phyloP scores from a whole-genome alignment of 2,888 invertebrate genomes.

The Antheraea assamensis region DNA sequence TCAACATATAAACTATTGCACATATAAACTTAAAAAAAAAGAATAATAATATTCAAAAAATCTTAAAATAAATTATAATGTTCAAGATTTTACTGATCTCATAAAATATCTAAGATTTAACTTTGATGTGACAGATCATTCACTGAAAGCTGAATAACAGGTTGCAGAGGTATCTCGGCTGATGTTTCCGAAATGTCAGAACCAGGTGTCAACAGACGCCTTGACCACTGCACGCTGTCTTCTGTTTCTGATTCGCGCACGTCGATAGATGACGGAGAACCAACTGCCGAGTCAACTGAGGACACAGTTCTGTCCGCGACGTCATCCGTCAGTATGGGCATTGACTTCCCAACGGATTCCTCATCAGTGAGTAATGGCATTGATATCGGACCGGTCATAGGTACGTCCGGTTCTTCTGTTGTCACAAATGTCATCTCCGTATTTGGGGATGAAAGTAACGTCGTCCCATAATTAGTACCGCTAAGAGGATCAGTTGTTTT shows the following conservation, averaged over 20 bases:
- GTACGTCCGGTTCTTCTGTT: slow-evolving; percentile 58
- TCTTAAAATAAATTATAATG: slow-evolving; percentile 10
- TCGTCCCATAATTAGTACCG: slow-evolving; percentile 49
- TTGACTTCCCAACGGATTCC: slow-evolving; percentile 62
- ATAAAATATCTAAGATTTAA: slow-evolving; percentile 41
- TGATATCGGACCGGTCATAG: slow-evolving; percentile 68
- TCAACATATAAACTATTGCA: slow-evolving; percentile 61
- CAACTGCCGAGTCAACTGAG: slow-evolving; percentile 55
- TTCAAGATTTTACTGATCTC: slow-evolving; percentile 1
- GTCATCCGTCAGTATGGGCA: slow-evolving; percentile 74
- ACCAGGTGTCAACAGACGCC: slow-evolving; percentile 61
- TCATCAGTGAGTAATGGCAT: slow-evolving; percentile 84
- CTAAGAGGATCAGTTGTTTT: slow-evolving; percentile 69
- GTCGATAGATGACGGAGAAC: slow-evolving; percentile 55
- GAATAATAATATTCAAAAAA: slow-evolving; percentile 29
- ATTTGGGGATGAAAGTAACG: slow-evolving; percentile 58
- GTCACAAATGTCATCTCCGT: slow-evolving; percentile 63
- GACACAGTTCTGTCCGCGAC: slow-evolving; percentile 53
- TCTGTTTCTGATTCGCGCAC: slow-evolving; percentile 57
- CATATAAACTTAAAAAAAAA: slow-evolving; percentile 36
- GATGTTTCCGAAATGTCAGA: slow-evolving; percentile 69
- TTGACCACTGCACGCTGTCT: slow-evolving; percentile 57
- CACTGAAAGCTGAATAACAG: slow-evolving; percentile 63
- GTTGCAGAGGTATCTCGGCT: slow-evolving; percentile 71
- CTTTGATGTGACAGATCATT: slow-evolving; percentile 59